These are phyloP conservation scores for Oreochromis niloticus DNA, from an alignment of 2,113 vertebrate species.

Conservation along the genomic window DNA sequence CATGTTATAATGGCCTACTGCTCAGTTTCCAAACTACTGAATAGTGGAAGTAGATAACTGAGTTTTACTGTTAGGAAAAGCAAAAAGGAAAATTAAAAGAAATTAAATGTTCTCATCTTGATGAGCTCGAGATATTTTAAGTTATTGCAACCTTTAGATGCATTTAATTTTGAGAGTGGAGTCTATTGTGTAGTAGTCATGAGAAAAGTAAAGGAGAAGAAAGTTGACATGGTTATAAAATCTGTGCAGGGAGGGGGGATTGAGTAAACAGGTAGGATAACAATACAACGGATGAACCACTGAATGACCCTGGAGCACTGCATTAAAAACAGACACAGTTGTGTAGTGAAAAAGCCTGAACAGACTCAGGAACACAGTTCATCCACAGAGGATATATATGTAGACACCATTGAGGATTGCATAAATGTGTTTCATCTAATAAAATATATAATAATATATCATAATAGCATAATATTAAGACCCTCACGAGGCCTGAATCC, in stretches of 20 bases:
- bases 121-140: not conserved
- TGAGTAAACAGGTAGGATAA: not conserved
- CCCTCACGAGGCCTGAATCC: not conserved
- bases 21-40: not conserved
- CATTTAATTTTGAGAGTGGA: not conserved
- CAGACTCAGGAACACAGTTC: not conserved
- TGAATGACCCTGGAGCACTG: not conserved
- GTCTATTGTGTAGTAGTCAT: not conserved
- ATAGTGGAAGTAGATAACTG: not conserved
- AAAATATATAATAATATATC: not conserved
- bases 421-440: not conserved
- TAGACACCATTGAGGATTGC: not conserved
- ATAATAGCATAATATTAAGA: not conserved
- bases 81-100: not conserved
- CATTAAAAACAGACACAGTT: not conserved
- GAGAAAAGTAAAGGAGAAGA: not conserved
- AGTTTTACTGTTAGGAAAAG: not conserved
- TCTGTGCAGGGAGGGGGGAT: not conserved
- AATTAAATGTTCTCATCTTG: not conserved
- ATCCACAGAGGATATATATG: fast-evolving
- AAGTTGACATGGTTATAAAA: not conserved
- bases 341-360: fast-evolving
- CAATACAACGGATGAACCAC: not conserved
- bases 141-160: not conserved
- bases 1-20: not conserved